Conservation (phyloP, 1,140 invertebrate genomes). For the Zaprionus capensis region DNA sequence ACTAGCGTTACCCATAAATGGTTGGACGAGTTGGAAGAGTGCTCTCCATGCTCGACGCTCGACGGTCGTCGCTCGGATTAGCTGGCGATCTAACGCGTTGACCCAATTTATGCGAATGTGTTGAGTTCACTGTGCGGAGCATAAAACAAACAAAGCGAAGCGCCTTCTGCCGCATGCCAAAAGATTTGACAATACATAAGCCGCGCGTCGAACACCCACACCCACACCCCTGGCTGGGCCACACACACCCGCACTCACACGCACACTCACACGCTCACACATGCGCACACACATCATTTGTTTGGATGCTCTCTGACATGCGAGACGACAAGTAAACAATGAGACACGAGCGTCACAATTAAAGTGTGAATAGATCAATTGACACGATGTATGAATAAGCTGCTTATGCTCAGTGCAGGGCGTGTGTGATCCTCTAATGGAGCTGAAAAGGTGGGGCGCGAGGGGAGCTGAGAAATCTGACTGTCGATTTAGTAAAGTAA, state of each 20-base stretch:
- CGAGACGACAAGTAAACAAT: constrained; percentile 50
- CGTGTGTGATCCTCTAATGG: neutral
- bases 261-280: constrained; percentile 15
- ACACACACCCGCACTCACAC: constrained; percentile 13
- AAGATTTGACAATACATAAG: constrained; percentile 54
- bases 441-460: neutral
- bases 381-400: constrained; percentile 42
- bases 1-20: constrained; percentile 23
- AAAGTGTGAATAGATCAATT: constrained; percentile 75
- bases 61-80: constrained; percentile 43
- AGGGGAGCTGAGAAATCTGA: neutral
- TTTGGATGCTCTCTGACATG: constrained; percentile 46
- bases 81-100: constrained; percentile 51
- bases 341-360: constrained; percentile 57
- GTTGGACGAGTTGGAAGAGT: constrained; percentile 16
- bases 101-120: constrained; percentile 60
- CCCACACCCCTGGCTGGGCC: constrained; percentile 10
- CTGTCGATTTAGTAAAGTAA: neutral
- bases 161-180: constrained; percentile 51
- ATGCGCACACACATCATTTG: constrained; percentile 18
- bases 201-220: constrained; percentile 38
- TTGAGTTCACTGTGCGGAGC: constrained; percentile 35
- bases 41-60: constrained; percentile 10
- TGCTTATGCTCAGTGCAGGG: constrained; percentile 49
- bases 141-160: constrained; percentile 59